Percentiles rank a stretch among this genome's conserved stretches.
phyloP scores from a whole-genome alignment of 1,140 invertebrate genomes.

The Papilio helenus region DNA sequence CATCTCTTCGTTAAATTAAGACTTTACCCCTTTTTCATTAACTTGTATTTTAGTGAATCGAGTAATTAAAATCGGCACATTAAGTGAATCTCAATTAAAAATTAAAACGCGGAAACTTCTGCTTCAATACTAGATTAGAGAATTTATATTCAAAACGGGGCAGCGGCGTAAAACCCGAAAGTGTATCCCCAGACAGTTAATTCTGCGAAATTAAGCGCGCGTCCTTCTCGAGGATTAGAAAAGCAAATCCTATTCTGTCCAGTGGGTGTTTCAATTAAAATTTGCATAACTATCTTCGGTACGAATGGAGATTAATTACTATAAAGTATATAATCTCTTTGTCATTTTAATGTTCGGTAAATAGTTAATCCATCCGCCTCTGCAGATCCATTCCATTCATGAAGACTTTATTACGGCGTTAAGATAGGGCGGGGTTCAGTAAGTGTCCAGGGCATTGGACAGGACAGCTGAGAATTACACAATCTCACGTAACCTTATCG shows the following conservation, averaged over 20 bases:
- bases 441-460: no score
- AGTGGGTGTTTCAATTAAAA: constrained; percentile 27
- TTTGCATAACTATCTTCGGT: constrained; percentile 18
- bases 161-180: constrained; percentile 19
- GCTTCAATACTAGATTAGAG: background rate
- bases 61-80: background rate
- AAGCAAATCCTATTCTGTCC: constrained; percentile 20
- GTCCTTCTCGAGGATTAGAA: constrained; percentile 20
- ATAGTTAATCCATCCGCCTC: background rate
- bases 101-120: constrained; percentile 6
- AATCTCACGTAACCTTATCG: no score
- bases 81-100: constrained; percentile 8
- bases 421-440: no score
- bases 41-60: constrained; percentile 1
- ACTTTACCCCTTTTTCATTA: background rate
- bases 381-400: background rate
- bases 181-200: constrained; percentile 10
- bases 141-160: constrained; percentile 9
- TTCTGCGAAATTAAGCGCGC: constrained; percentile 9
- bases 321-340: constrained; percentile 5
- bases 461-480: no score
- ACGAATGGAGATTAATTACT: constrained; percentile 12
- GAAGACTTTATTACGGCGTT: no score
- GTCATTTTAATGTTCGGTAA: background rate
- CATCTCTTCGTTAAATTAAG: no score